Conservation (phyloP, 37 sponge, comb jelly and placozoan genomes). For the Diacarnus erythraeanus region DNA sequence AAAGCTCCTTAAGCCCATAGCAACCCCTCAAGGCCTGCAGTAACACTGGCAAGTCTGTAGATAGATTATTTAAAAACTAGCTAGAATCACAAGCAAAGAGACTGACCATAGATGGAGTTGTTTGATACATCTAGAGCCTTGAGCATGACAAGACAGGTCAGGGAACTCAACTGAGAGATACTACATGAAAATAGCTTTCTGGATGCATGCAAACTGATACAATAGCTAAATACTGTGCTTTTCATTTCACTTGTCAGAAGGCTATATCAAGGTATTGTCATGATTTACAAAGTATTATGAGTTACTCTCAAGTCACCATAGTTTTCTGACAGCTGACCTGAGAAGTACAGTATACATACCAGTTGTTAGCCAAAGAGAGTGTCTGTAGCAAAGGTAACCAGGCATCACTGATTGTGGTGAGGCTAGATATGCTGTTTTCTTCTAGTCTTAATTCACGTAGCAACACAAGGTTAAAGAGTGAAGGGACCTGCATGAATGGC, state of each 20-base stretch:
- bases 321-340: too few relatives aligned
- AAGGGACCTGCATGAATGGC: conserved; percentile 26
- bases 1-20: conserved; percentile 14
- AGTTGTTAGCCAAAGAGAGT: conserved; percentile 61
- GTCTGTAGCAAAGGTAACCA: conserved; percentile 77
- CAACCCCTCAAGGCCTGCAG: conserved; percentile 58
- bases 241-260: too few relatives aligned
- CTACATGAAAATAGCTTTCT: conserved; percentile 7
- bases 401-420: conserved; percentile 31
- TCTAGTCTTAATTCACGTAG: conserved; percentile 55
- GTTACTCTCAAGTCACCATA: not conserved
- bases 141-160: conserved; percentile 41
- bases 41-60: conserved; percentile 45
- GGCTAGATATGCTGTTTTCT: conserved; percentile 56
- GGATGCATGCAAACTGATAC: not conserved
- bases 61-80: not conserved
- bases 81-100: not conserved
- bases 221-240: not conserved
- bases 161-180: conserved; percentile 36
- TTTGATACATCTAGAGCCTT: conserved; percentile 39
- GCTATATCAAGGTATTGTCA: too few relatives aligned
- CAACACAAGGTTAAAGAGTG: conserved; percentile 44
- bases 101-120: conserved; percentile 61
- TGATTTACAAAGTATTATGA: not conserved
- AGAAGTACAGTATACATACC: conserved; percentile 44